Percentiles rank a stretch among this genome's conserved stretches.
phyloP scores from a whole-genome alignment of 2,888 invertebrate species.

The Synanthedon vespiformis region DNA sequence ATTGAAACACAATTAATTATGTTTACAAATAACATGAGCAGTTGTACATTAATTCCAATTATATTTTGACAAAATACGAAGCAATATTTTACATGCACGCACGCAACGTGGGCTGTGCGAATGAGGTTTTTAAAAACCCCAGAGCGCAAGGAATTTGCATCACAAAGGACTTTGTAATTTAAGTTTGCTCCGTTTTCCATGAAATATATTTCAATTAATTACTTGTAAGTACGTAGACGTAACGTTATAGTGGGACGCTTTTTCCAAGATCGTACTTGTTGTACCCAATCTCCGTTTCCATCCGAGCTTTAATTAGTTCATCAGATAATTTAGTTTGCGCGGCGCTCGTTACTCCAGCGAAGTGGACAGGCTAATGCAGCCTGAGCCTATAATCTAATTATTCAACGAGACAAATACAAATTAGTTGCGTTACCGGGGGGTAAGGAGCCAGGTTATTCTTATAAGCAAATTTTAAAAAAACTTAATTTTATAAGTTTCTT shows the following conservation, averaged over 20 bases:
- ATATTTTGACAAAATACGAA: too few relatives aligned
- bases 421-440: conserved; percentile 16
- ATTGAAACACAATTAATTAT: too few relatives aligned
- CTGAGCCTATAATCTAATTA: conserved; percentile 53
- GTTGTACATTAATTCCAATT: too few relatives aligned
- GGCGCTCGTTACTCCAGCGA: conserved; percentile 45
- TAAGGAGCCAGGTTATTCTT: neutral
- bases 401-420: conserved; percentile 51
- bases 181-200: too few relatives aligned
- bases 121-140: too few relatives aligned
- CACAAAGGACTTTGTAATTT: too few relatives aligned
- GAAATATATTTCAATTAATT: too few relatives aligned
- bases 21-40: too few relatives aligned
- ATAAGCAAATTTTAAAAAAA: neutral
- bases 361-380: conserved; percentile 48
- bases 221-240: neutral
- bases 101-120: too few relatives aligned
- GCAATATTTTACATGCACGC: too few relatives aligned
- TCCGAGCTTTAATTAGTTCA: conserved; percentile 49
- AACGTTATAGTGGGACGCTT: neutral
- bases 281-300: conserved; percentile 29
- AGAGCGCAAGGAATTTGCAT: too few relatives aligned
- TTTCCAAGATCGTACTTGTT: conserved; percentile 25
- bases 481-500: too few relatives aligned
- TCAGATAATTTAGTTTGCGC: conserved; percentile 55